These are phyloP conservation scores for Notiomystis cincta DNA, from an alignment of 2,113 vertebrate species.

Conservation along the genomic window DNA sequence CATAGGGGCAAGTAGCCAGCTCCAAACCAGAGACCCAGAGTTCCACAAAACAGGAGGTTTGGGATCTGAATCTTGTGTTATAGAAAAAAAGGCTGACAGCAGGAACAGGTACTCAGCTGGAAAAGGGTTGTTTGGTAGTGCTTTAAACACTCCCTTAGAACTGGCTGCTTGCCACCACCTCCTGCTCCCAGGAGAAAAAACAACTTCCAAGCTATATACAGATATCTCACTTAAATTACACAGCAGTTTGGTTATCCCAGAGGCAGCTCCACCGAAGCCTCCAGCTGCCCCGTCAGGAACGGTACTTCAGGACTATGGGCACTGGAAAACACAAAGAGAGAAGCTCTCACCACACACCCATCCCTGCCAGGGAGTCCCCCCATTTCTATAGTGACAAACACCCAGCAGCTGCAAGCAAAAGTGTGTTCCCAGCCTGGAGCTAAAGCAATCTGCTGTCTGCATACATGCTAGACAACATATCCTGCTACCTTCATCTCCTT, in stretches of 20 bases:
- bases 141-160: conserved; percentile 41
- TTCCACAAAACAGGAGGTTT: not conserved
- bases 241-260: conserved; percentile 66
- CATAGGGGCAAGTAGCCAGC: conserved; percentile 42
- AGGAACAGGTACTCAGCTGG: conserved; percentile 20
- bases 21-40: conserved; percentile 62
- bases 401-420: not conserved
- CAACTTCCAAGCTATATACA: conserved; percentile 72
- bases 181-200: conserved; percentile 53
- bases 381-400: not conserved
- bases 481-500: conserved; percentile 35
- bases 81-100: not conserved
- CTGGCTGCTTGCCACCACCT: conserved; percentile 56
- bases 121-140: conserved; percentile 43
- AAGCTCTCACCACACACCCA: not conserved
- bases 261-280: conserved; percentile 47
- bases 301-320: conserved; percentile 77
- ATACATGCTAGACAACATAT: not conserved
- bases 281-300: conserved; percentile 66
- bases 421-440: not conserved
- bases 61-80: conserved; percentile 33
- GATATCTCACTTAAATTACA: conserved; percentile 72
- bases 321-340: conserved; percentile 66
- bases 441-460: not conserved
- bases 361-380: not conserved